Evolutionary conservation across 2,888 invertebrate species (phyloP), one percentile per base, ranked within the genome.

Genomic region (Agonopterix alstromeriana): DNA sequence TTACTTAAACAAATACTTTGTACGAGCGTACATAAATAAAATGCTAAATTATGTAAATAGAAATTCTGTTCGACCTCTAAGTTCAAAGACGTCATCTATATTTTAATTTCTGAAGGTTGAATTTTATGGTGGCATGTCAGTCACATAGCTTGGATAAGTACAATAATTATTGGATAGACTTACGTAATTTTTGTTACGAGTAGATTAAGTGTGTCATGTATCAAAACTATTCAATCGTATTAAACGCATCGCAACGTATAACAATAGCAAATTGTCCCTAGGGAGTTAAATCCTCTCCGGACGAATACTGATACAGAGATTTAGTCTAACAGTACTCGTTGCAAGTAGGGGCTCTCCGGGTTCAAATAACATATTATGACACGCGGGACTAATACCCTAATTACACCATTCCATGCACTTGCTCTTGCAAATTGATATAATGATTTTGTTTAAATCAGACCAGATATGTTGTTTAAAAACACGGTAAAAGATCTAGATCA

Each of bases 271-370:
- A 66, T 62, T 65, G 65, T 75, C 86, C 81, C 83, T 55, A 55
- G 82, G 75, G 83, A 79, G 71, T 65, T 69, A 62, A 77, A 75
- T 68, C 70, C 68, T 73, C 77, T 72, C 69, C 64, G 76, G 77
- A 70, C 69, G 67, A 75, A 71, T 68, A 67, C 63, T 61, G 64
- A 63, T 70, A 63, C 77, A 77, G 81, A 80, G 83, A 87, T 87
- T 84, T 82, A 82, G 73, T 74, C 77, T 76, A 82, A 83, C 79
- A 81, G 76, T 84, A 81, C 84, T 81, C 82, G 82, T 81, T 81
- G 75, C 78, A 65, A 72, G 60, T 56, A 55, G 55, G 56, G 65
- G 50, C 59, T 53, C 57, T 59, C 67, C 69, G 48, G 46, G 62
- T 53, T 52, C 61, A 66, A 66, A 69, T 73, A 76, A 77, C 77